Base-by-base conservation (phyloP, 2,888 invertebrate genomes). In the Creontiades dilutus region DNA sequence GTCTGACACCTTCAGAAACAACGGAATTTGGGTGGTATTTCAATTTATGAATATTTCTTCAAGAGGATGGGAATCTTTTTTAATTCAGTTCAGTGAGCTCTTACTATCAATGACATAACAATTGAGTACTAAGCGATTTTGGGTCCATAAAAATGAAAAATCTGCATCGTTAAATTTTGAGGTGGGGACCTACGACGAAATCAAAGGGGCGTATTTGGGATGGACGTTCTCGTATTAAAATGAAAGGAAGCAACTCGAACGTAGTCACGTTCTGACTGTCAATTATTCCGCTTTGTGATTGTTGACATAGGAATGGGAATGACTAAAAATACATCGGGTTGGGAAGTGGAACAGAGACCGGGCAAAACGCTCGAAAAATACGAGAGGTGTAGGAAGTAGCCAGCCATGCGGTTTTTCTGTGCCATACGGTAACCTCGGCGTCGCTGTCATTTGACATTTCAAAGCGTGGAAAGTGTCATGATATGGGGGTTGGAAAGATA, bases 341-440 rank as follows among this genome's bases (percentile, higher is more conserved):
- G 23, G 68, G 27, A 68, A 68, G 68, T 68, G 68, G 68, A 23
- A 68, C 68, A 23, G 23, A 68, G 68, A 68, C 68, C 68, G 68
- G 68, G 68, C 68, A 68, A 68, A 68, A 68, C 68, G 68, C 68
- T 68, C 68, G 68, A 68, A 68, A 57, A 68, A 68, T 68, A 68
- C 68, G 68, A 23, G 23, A 68, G 68, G 68, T 68, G 23, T 23
- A 68, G 23, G 23, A 19, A 19, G 37, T 37, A 23, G 68, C 23
- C 68, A 68, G 68, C 68, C 68, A 68, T 68, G 68, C 68, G 68
- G 68, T 68, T 68, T 68, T 68, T 27, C 68, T 68, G 57, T 57
- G 68, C 68, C 68, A 68, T 68, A 68, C 68, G 68, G 68, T n/a
- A 68, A 68, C 68, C 23, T 19, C 68, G 23, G 68, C 23, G 68